Base-by-base conservation (phyloP, 2,888 invertebrate genomes). In the Microplitis deprimator region DNA sequence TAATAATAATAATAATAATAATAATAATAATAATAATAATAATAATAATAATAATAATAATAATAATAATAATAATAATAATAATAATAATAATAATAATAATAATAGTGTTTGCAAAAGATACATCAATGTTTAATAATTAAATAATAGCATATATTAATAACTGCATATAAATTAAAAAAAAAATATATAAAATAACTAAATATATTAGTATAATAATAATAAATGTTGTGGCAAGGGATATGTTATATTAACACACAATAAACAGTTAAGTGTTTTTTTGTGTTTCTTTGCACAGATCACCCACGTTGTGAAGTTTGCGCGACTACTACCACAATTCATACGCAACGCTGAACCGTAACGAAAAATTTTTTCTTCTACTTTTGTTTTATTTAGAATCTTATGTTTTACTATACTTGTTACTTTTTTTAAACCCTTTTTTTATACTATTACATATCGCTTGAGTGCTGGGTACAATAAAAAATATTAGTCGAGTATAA, bases 401-500 rank as follows among this genome's bases (percentile, higher is more conserved):
- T 62, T 7, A 7, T 62, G 62, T 62, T 62, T 62, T 62, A 62
- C 62, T 62, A 20, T 62, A 50, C 13, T 62, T 62, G 62, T 62
- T 62, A 62, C 40, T 62, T 62, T 71, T 71, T 16, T 61, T 16
- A 7, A 39, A 1, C 17, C 39, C 17, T 16, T 61, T 67, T 67
- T 67, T 67, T 39, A 29, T 39, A 38, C 20, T 62, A 20, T 16
- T 8, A 16, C 16, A 62, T 6, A 17, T 62, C 7, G 20, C 62
- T 62, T n/a, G 70, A 70, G 71, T 71, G 16, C n/a, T 13, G 10
- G 50, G 5, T 13, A 61, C 39, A 71, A 10, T 39, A 61, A 41
- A 62, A 71, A 71, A 61, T 71, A 62, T 71, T 60, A 39, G 61
- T 65, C 59, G 61, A 71, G 40, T 61, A 61, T 71, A 71, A 71